A percentile compares a stretch with the other conserved stretches of the same genome.
Conservation (phyloP, 2,113 vertebrate species). For the Nerophis ophidion region DNA sequence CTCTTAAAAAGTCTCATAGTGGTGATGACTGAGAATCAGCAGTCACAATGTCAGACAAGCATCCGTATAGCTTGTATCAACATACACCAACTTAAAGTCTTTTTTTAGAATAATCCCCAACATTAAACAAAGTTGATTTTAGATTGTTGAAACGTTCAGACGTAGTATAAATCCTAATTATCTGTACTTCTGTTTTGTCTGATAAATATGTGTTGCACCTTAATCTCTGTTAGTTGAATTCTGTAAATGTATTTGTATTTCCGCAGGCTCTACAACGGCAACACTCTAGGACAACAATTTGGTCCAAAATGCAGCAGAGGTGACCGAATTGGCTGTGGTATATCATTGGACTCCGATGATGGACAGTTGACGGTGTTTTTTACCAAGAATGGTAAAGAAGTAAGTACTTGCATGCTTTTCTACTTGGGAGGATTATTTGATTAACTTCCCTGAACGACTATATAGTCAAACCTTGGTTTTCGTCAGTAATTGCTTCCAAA, state of each 20-base stretch:
- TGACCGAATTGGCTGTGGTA: slow-evolving; percentile 88
- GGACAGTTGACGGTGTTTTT: slow-evolving; percentile 90
- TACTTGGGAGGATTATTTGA: no score
- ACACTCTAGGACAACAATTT: slow-evolving; percentile 87
- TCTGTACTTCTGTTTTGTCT: not conserved
- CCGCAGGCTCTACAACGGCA: slow-evolving; percentile 86
- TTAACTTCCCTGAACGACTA: no score
- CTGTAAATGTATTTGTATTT: slow-evolving; percentile 5
- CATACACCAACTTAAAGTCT: not conserved
- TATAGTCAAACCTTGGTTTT: no score
- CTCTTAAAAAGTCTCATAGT: slow-evolving; percentile 1
- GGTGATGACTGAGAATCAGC: slow-evolving; percentile 6
- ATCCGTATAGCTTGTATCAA: not conserved
- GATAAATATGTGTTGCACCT: not conserved
- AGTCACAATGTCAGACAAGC: not conserved
- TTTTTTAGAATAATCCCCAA: not conserved
- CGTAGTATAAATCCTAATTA: not conserved
- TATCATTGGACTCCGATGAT: slow-evolving; percentile 80
- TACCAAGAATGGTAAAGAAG: slow-evolving; percentile 90
- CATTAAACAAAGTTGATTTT: no score
- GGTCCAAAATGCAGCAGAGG: slow-evolving; percentile 89
- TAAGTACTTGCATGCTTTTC: slow-evolving; percentile 44
- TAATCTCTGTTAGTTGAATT: not conserved
- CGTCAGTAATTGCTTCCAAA: no score
- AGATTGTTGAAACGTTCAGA: not conserved